Evolutionary conservation across 2,113 vertebrate species (phyloP).

Genomic region (Cairina moschata): DNA sequence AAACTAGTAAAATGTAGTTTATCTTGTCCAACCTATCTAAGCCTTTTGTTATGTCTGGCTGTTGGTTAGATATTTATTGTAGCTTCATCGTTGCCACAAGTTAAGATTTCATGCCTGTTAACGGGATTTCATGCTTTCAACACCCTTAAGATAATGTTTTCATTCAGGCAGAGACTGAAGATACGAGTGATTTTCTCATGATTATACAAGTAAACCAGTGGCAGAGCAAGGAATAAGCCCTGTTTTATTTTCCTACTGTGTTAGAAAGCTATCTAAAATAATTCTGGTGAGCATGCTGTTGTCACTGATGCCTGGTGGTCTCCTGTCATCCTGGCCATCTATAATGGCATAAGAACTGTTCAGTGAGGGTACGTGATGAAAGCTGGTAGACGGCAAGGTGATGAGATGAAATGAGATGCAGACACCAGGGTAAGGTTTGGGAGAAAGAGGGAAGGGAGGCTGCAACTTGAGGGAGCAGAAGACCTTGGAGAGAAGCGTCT

Average conservation of each 20-base stretch:
- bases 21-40: not conserved
- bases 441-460: not conserved
- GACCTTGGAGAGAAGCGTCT: not conserved
- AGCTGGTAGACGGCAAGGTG: not conserved
- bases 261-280: not conserved
- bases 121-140: not conserved
- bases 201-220: not conserved
- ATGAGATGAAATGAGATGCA: rapidly evolving
- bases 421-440: rapidly evolving
- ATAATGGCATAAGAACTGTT: rapidly evolving
- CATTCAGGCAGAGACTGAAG: rapidly evolving
- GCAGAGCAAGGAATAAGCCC: not conserved
- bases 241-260: rapidly evolving
- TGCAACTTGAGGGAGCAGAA: not conserved
- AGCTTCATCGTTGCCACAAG: not conserved
- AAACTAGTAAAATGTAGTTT: not conserved
- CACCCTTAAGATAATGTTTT: not conserved
- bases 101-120: not conserved
- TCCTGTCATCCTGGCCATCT: not conserved
- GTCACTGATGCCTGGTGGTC: not conserved
- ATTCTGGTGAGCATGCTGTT: not conserved
- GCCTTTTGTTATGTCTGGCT: not conserved
- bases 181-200: rapidly evolving
- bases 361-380: rapidly evolving
- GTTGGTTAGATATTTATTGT: not conserved